Conservation (phyloP, 2,113 vertebrate species). For the Conger conger region DNA sequence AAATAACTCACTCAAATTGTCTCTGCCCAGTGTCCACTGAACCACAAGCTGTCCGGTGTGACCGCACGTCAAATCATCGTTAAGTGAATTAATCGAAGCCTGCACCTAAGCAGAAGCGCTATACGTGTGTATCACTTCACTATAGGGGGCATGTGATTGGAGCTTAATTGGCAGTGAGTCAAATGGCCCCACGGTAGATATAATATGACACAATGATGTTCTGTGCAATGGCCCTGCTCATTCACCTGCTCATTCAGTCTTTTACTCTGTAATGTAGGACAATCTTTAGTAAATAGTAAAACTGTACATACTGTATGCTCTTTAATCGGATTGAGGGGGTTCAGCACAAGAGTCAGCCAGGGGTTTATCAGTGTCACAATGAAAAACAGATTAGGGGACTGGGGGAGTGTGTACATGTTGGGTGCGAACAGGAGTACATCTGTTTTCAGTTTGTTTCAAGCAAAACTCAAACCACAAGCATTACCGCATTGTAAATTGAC, state of each 20-base stretch:
- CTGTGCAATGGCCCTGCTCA: background rate
- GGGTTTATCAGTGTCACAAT: conserved; percentile 70
- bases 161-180: background rate
- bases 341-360: conserved; percentile 63
- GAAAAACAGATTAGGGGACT: conserved; percentile 66
- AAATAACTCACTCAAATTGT: background rate
- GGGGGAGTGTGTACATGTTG: conserved; percentile 16
- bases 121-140: background rate
- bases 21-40: background rate
- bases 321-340: conserved; percentile 60
- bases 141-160: background rate
- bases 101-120: background rate
- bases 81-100: background rate
- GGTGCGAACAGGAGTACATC: conserved; percentile 56
- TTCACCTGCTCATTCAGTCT: background rate
- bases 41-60: no score
- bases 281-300: conserved; percentile 8
- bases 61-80: background rate
- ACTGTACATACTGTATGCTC: conserved; percentile 29
- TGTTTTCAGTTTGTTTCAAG: conserved; percentile 66
- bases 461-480: background rate
- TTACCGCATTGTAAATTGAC: background rate
- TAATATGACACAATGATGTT: no score
- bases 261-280: background rate
- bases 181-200: background rate